Evolutionary conservation across 2,797 vertebrate genomes (phyloP).

Genomic region (Oryzias sinensis): DNA sequence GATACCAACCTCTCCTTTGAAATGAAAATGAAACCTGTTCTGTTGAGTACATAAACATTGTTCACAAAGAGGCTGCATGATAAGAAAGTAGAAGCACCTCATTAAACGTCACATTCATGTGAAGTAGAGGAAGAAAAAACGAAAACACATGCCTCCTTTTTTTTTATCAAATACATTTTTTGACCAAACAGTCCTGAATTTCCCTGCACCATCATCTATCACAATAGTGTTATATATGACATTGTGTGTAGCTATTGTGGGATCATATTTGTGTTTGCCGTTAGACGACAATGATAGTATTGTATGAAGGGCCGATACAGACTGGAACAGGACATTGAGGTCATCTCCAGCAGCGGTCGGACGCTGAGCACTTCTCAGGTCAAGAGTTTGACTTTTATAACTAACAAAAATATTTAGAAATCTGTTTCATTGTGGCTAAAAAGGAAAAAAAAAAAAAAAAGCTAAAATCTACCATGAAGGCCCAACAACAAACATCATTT

Average conservation of each 20-base stretch:
- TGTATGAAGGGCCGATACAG: slow-evolving; percentile 39
- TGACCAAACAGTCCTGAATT: slow-evolving; percentile 22
- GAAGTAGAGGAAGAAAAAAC: slow-evolving; percentile 25
- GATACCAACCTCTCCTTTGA: no score
- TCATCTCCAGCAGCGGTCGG: neutral
- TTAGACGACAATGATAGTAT: slow-evolving; percentile 65
- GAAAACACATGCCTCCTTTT: neutral
- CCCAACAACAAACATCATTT: neutral
- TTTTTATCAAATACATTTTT: slow-evolving; percentile 34
- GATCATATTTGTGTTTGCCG: slow-evolving; percentile 40
- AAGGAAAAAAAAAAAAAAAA: neutral
- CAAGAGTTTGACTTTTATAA: slow-evolving; percentile 11
- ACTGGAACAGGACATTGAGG: slow-evolving; percentile 12
- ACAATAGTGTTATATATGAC: slow-evolving; percentile 67
- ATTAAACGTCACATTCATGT: slow-evolving; percentile 18
- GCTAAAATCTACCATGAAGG: neutral
- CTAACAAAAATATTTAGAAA: slow-evolving; percentile 1
- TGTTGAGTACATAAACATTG: no score
- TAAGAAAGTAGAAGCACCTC: slow-evolving; percentile 35
- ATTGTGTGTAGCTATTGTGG: slow-evolving; percentile 11
- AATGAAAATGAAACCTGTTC: no score
- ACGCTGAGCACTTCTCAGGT: neutral
- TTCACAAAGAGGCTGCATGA: slow-evolving; percentile 22
- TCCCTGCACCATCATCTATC: slow-evolving; percentile 6
- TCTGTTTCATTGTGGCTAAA: neutral